Evolutionary conservation across 2,888 invertebrate genomes (phyloP).

Genomic region (Netelia fuscicornis): DNA sequence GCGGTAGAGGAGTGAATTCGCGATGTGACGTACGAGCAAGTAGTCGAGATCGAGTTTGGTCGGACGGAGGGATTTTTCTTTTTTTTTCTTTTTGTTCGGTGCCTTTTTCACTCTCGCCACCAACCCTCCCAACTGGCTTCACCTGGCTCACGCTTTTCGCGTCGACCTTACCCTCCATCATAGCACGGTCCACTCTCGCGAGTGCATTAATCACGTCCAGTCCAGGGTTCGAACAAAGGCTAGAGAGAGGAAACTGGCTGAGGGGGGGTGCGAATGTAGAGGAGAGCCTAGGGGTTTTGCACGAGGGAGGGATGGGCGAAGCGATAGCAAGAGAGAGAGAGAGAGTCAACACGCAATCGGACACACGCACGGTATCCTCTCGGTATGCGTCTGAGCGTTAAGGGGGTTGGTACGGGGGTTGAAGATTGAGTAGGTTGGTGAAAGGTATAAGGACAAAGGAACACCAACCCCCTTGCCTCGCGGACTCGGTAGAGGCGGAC

Average conservation of each 20-base stretch:
- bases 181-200: slow-evolving; percentile 43
- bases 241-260: slow-evolving; percentile 53
- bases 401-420: background rate
- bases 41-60: no score
- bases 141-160: slow-evolving; percentile 29
- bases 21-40: no score
- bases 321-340: slow-evolving; percentile 15
- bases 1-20: no score
- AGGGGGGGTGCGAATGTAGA: slow-evolving; percentile 22
- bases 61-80: no score
- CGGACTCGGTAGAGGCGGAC: slow-evolving; percentile 16
- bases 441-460: slow-evolving; percentile 66
- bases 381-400: slow-evolving; percentile 44
- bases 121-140: slow-evolving; percentile 6
- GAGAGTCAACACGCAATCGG: slow-evolving; percentile 42
- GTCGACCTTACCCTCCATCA: slow-evolving; percentile 22
- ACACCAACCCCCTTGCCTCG: slow-evolving; percentile 17
- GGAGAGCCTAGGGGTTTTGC: background rate
- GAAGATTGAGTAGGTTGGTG: slow-evolving; percentile 39
- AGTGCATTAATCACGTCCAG: slow-evolving; percentile 66
- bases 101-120: no score
- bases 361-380: slow-evolving; percentile 54
- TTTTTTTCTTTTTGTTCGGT: no score
- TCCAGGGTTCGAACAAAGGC: slow-evolving; percentile 62
- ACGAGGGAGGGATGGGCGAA: background rate